phyloP scores from a whole-genome alignment of 2,113 vertebrate genomes.

The Philantomba maxwellii region DNA sequence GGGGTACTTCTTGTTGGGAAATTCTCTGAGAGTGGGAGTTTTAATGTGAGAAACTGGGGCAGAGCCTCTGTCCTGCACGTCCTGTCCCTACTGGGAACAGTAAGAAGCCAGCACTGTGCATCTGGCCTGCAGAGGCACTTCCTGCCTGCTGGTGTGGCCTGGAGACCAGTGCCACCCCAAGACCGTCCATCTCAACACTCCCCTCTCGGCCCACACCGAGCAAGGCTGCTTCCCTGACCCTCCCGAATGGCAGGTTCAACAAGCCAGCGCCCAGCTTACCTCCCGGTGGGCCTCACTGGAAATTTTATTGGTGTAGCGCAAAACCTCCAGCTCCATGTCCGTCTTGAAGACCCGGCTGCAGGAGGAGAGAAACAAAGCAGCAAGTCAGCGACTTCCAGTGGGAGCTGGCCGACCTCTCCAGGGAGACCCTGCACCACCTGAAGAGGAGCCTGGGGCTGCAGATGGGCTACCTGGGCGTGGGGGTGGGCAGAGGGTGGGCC shows the following conservation, averaged over 20 bases:
- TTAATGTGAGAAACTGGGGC: neutral
- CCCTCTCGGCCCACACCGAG: neutral
- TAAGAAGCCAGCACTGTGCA: neutral
- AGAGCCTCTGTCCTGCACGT: neutral
- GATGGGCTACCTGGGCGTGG: neutral
- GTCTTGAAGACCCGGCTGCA: constrained; percentile 92
- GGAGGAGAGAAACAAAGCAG: constrained; percentile 24
- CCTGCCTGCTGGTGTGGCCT: neutral
- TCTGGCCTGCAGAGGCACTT: neutral
- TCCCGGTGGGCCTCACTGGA: constrained; percentile 97
- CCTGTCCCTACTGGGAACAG: neutral
- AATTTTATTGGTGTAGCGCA: constrained; percentile 95
- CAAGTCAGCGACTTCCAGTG: constrained; percentile 17
- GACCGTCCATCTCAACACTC: rapidly evolving
- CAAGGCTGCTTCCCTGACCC: constrained; percentile 42
- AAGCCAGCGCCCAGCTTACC: constrained; percentile 79
- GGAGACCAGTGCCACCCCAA: rapidly evolving
- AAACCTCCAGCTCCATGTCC: constrained; percentile 96
- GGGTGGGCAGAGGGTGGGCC: neutral
- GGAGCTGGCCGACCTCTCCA: neutral
- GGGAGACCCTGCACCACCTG: neutral
- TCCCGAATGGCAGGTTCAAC: neutral
- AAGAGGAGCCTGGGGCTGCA: neutral
- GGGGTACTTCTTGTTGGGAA: neutral
- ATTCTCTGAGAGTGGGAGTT: neutral